Conservation (phyloP, 2,113 vertebrate genomes). For the Morone saxatilis region DNA sequence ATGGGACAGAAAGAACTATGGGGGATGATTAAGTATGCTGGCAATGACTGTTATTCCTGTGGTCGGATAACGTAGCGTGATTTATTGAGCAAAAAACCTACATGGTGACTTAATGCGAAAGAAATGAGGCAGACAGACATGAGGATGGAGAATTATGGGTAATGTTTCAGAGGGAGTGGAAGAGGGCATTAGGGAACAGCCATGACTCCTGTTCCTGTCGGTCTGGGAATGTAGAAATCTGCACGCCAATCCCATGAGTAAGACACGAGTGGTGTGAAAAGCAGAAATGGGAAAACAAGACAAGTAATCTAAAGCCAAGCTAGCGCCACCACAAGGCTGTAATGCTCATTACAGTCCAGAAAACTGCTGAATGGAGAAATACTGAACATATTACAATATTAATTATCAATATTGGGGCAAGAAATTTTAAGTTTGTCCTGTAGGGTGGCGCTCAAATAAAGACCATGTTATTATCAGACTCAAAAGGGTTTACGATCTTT, state of each 20-base stretch:
- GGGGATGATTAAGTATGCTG: constrained; percentile 33
- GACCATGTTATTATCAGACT: no score
- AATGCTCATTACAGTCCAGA: background rate
- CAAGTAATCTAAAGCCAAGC: background rate
- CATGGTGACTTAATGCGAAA: constrained; percentile 60
- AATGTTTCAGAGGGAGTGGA: constrained; percentile 30
- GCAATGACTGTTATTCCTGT: constrained; percentile 34
- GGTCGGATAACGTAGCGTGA: constrained; percentile 40
- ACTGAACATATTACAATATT: background rate
- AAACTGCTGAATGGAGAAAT: background rate
- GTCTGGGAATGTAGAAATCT: constrained; percentile 46
- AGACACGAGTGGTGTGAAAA: background rate
- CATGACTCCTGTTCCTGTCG: constrained; percentile 25
- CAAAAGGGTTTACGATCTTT: no score
- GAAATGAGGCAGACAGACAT: constrained; percentile 49
- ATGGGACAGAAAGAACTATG: constrained; percentile 1
- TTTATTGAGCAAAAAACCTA: constrained; percentile 50
- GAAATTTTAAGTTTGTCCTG: background rate
- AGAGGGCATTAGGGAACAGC: constrained; percentile 6
- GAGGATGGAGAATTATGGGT: constrained; percentile 54
- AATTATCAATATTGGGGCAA: background rate
- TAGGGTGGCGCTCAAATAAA: no score
- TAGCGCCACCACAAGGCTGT: background rate
- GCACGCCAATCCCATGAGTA: constrained; percentile 18
- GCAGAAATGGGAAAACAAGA: constrained; percentile 8